Percentiles rank a stretch among this genome's conserved stretches.
These are phyloP conservation scores for Styela clava DNA, from an alignment of 23 tunicate genomes.

Conservation along the genomic window DNA sequence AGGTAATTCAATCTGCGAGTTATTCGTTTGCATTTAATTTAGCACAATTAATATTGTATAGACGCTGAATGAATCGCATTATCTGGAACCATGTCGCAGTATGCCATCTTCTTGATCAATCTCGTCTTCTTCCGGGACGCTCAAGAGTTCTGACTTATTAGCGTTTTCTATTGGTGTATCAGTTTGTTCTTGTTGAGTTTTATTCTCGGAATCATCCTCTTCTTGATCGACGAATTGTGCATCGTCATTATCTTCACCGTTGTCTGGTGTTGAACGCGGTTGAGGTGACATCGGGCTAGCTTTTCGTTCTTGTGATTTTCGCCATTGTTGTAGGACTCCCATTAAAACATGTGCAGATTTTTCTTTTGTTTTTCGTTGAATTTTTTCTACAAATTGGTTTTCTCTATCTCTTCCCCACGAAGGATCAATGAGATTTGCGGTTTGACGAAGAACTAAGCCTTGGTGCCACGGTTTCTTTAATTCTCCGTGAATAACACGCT, in stretches of 20 bases:
- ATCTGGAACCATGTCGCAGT: constrained; percentile 7
- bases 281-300: neutral
- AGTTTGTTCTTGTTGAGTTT: constrained; percentile 4
- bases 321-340: constrained; percentile 21
- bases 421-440: constrained; percentile 18
- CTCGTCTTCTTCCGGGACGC: neutral
- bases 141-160: neutral
- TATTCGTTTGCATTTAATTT: too few species aligned
- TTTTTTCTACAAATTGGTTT: neutral
- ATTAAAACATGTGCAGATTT: constrained; percentile 4
- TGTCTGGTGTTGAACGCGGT: neutral
- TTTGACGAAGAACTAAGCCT: neutral
- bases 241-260: neutral
- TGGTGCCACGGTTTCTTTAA: neutral
- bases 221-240: neutral
- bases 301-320: constrained; percentile 15
- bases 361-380: neutral
- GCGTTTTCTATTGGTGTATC: neutral
- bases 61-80: neutral
- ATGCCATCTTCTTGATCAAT: neutral
- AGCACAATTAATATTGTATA: too few species aligned
- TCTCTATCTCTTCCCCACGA: constrained; percentile 5
- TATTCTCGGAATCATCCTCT: neutral
- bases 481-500: constrained; percentile 9
- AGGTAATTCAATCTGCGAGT: too few species aligned